Conservation (phyloP, 2,888 invertebrate genomes). For the Eupsilia transversa region DNA sequence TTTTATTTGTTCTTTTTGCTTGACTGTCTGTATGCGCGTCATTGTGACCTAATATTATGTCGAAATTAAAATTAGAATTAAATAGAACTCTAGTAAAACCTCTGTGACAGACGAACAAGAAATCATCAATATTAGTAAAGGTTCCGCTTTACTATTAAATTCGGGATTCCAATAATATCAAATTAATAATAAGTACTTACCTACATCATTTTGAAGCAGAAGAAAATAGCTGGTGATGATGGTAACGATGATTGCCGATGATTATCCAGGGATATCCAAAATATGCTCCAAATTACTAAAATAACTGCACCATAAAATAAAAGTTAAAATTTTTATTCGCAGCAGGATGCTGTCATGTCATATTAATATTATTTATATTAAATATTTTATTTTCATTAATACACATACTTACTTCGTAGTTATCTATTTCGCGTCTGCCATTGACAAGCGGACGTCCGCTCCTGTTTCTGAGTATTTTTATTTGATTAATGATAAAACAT, state of each 20-base stretch:
- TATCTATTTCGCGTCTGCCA: constrained; percentile 13
- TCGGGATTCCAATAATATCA: too few species aligned
- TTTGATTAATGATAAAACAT: constrained; percentile 38
- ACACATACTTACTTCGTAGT: constrained; percentile 7
- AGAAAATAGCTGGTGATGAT: too few species aligned
- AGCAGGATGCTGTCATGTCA: constrained; percentile 43
- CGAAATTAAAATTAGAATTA: background rate
- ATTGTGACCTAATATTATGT: background rate
- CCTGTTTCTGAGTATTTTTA: constrained; percentile 43
- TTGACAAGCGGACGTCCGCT: constrained; percentile 58
- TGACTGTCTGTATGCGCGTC: background rate
- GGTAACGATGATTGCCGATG: too few species aligned
- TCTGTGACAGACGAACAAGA: too few species aligned
- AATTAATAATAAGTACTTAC: too few species aligned
- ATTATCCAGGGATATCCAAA: too few species aligned
- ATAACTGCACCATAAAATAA: background rate
- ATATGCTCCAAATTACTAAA: too few species aligned
- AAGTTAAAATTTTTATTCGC: background rate
- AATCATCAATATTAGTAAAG: background rate
- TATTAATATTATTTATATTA: constrained; percentile 34
- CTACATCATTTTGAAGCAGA: too few species aligned
- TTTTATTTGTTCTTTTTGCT: background rate
- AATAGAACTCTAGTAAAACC: background rate
- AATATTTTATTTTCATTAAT: constrained; percentile 35
- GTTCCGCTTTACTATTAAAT: background rate